Conservation (phyloP, 2,888 invertebrate genomes). For the Cryptocephalus primarius region DNA sequence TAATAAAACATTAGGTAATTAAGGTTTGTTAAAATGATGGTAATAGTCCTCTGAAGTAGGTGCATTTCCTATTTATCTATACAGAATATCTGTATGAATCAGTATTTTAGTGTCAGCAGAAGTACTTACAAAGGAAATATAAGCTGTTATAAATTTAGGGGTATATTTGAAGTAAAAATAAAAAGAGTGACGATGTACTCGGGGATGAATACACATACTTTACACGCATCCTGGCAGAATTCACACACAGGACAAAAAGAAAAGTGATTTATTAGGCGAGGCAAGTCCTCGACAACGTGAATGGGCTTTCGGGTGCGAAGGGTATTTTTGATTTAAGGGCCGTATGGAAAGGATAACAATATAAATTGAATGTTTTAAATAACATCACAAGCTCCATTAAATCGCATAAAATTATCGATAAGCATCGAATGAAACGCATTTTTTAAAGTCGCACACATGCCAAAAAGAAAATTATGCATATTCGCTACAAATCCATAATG, state of each 20-base stretch:
- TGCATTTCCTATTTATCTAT: too few species aligned
- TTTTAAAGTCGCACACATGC: conserved; percentile 20
- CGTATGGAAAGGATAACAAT: conserved; percentile 18
- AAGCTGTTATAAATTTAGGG: too few species aligned
- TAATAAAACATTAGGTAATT: too few species aligned
- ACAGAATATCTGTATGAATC: too few species aligned
- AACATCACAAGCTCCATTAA: conserved; percentile 38
- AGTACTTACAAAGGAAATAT: too few species aligned
- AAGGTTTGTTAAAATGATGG: too few species aligned
- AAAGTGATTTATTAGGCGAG: background rate
- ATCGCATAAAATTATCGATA: conserved; percentile 32
- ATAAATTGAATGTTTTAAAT: conserved; percentile 28
- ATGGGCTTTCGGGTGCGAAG: conserved; percentile 2
- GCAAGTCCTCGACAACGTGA: background rate
- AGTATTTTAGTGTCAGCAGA: too few species aligned
- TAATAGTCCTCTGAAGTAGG: too few species aligned
- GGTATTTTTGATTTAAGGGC: conserved; percentile 21
- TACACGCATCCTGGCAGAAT: background rate
- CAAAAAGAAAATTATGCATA: conserved; percentile 31
- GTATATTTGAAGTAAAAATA: too few species aligned
- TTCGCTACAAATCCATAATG: conserved; percentile 29
- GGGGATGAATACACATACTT: too few species aligned
- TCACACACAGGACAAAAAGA: background rate
- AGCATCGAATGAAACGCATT: conserved; percentile 21
- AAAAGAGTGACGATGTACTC: too few species aligned